Percentiles rank a stretch among this genome's conserved stretches.
Evolutionary conservation across 2,888 invertebrate species (phyloP).

Genomic region (Sepioteuthis lessoniana): DNA sequence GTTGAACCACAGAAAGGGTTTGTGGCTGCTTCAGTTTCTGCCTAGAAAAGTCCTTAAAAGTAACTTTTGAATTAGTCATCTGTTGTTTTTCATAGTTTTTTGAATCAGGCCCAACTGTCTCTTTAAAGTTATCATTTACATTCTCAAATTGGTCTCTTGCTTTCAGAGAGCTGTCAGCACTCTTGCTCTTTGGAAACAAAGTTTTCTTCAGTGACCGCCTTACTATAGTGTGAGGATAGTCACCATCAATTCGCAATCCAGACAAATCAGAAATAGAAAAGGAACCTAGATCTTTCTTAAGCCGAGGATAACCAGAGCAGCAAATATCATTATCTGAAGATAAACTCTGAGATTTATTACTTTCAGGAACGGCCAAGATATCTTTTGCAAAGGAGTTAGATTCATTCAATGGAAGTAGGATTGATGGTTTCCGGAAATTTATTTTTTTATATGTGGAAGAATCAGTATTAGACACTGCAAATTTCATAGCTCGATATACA

Average conservation of each 20-base stretch:
- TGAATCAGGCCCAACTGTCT: background rate
- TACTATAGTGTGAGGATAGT: background rate
- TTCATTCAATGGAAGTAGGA: conserved; percentile 19
- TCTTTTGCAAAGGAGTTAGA: background rate
- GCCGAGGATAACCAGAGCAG: too few relatives aligned
- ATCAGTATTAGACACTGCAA: background rate
- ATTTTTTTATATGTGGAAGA: background rate
- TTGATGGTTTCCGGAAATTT: background rate
- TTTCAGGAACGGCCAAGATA: background rate
- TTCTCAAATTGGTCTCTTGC: background rate
- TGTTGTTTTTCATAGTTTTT: background rate
- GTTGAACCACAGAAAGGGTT: background rate
- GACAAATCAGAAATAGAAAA: background rate
- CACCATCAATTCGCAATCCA: background rate
- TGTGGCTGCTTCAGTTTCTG: background rate
- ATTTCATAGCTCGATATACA: background rate
- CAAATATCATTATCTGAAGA: background rate
- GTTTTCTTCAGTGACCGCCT: background rate
- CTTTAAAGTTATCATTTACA: background rate
- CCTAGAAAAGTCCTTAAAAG: background rate
- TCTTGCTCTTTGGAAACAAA: background rate
- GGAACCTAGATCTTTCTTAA: background rate
- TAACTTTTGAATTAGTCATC: background rate
- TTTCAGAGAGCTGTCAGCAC: conserved; percentile 34
- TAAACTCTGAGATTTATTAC: background rate